Percentiles rank a stretch among this genome's conserved stretches.
Conservation (phyloP, 2,888 invertebrate genomes). For the Phaonia tiefii region DNA sequence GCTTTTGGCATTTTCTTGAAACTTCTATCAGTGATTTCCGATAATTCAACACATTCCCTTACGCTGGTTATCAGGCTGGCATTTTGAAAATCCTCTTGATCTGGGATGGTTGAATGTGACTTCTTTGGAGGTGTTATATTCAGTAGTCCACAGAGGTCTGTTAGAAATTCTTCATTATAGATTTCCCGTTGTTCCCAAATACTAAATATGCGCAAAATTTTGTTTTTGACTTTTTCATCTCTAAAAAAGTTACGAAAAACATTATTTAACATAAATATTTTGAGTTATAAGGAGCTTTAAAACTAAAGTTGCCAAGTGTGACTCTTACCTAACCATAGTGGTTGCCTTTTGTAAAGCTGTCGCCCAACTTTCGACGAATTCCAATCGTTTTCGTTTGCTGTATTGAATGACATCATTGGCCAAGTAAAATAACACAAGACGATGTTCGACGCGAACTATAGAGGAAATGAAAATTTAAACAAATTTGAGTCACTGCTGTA, state of each 20-base stretch:
- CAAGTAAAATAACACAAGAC: slow-evolving; percentile 94
- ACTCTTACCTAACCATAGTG: slow-evolving; percentile 88
- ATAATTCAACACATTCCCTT: slow-evolving; percentile 86
- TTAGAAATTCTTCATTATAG: slow-evolving; percentile 93
- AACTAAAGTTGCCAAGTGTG: neutral
- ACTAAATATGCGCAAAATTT: slow-evolving; percentile 93
- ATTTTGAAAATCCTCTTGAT: slow-evolving; percentile 82
- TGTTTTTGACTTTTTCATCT: slow-evolving; percentile 93
- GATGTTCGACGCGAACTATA: slow-evolving; percentile 90
- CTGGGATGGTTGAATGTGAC: slow-evolving; percentile 70
- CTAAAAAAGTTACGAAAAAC: no score
- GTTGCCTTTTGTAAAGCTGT: slow-evolving; percentile 95
- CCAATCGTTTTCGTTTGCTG: slow-evolving; percentile 94
- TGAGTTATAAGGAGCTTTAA: no score
- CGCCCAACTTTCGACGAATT: slow-evolving; percentile 96
- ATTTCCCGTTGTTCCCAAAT: slow-evolving; percentile 97
- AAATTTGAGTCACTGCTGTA: no score
- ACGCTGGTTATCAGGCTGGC: slow-evolving; percentile 88
- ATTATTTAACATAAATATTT: no score
- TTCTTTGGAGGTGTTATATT: slow-evolving; percentile 86
- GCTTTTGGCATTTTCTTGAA: slow-evolving; percentile 81
- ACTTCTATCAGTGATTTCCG: slow-evolving; percentile 87
- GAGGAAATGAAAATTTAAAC: slow-evolving; percentile 60
- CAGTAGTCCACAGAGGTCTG: slow-evolving; percentile 91
- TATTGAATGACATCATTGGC: slow-evolving; percentile 99